phyloP scores from a whole-genome alignment of 2,888 invertebrate species.

The Rutpela maculata region DNA sequence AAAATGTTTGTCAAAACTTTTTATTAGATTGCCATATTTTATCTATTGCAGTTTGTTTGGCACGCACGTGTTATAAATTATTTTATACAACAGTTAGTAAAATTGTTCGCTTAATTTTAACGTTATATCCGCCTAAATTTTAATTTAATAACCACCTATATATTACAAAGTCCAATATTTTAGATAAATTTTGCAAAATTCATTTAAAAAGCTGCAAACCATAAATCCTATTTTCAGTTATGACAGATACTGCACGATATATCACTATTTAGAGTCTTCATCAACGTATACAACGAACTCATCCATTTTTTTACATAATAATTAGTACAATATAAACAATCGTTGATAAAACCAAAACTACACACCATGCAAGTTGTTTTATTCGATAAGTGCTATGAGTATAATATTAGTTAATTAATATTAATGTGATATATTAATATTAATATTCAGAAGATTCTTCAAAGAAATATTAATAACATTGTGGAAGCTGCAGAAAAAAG shows the following conservation, averaged over 20 bases:
- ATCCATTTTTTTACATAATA: too few relatives aligned
- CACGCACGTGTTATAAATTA: slow-evolving; percentile 36
- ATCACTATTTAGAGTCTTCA: too few relatives aligned
- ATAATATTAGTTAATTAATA: too few relatives aligned
- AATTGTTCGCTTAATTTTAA: slow-evolving; percentile 29
- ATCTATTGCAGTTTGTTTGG: slow-evolving; percentile 31
- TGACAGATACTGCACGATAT: background rate
- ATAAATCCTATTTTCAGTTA: background rate
- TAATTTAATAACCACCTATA: slow-evolving; percentile 31
- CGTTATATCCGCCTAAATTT: slow-evolving; percentile 29
- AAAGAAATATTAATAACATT: too few relatives aligned
- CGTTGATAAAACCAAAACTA: too few relatives aligned
- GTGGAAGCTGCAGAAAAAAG: too few relatives aligned
- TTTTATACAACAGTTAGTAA: slow-evolving; percentile 28
- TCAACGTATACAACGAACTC: too few relatives aligned
- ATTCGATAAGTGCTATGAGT: too few relatives aligned
- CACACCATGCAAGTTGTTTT: too few relatives aligned
- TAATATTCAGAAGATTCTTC: too few relatives aligned
- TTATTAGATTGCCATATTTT: slow-evolving; percentile 36
- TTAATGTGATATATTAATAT: too few relatives aligned
- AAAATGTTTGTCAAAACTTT: slow-evolving; percentile 30
- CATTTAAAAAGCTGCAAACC: background rate
- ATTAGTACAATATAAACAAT: too few relatives aligned
- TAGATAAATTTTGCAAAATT: slow-evolving; percentile 5
- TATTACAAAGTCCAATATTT: slow-evolving; percentile 21